Percentiles rank a stretch among this genome's conserved stretches.
These are phyloP conservation scores for Drosophila chauvacae DNA, from an alignment of 1,140 invertebrate genomes.

Conservation along the genomic window DNA sequence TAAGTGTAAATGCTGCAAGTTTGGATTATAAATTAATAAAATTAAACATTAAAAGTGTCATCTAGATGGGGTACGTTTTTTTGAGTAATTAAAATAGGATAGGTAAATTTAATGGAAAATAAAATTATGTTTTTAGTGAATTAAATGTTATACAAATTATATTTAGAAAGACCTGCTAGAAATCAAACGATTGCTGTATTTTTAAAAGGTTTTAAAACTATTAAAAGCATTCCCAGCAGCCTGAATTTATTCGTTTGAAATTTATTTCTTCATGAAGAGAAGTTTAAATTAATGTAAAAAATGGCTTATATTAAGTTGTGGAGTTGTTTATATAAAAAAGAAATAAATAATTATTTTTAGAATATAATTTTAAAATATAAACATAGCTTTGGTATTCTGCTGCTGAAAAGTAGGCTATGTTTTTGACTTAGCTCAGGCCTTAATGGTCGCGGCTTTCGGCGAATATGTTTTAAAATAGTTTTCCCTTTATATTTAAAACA, in stretches of 20 bases:
- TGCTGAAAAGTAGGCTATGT: background rate
- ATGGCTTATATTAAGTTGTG: background rate
- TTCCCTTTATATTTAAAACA: too few species aligned
- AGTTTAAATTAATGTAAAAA: background rate
- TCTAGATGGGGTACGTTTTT: background rate
- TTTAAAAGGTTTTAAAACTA: background rate
- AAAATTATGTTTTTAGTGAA: too few species aligned
- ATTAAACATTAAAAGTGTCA: background rate
- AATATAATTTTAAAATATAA: background rate
- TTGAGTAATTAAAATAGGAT: background rate
- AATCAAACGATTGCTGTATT: background rate
- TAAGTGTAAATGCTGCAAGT: too few species aligned
- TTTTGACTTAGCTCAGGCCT: background rate
- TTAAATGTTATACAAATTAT: background rate
- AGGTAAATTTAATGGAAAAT: too few species aligned
- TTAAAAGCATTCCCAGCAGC: background rate
- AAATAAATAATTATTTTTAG: background rate
- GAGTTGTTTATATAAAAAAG: background rate
- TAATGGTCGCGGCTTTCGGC: too few species aligned
- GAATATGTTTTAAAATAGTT: too few species aligned
- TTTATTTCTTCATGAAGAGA: background rate
- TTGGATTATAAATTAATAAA: too few species aligned
- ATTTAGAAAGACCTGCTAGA: too few species aligned
- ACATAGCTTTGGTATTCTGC: background rate
- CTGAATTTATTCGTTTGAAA: too few species aligned